Evolutionary conservation across 2,113 vertebrate species (phyloP).

Genomic region (Brachypteracias leptosomus): DNA sequence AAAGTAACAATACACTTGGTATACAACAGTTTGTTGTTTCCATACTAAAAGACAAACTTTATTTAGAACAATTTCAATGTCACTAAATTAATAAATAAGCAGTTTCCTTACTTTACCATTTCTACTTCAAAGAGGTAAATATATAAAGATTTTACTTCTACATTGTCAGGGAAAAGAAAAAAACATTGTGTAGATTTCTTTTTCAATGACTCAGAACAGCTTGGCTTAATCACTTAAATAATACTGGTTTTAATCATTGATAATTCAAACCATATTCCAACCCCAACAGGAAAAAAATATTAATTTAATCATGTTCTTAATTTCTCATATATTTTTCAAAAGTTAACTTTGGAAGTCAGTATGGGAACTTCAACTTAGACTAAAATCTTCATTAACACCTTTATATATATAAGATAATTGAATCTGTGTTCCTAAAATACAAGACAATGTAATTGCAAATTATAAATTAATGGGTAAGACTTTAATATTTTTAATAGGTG

Average conservation of each 20-base stretch:
- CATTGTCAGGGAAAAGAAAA: conserved; percentile 16
- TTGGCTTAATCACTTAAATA: conserved; percentile 78
- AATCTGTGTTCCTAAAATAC: neutral
- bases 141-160: conserved; percentile 60
- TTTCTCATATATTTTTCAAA: neutral
- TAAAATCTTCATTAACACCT: conserved; percentile 47
- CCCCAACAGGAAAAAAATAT: conserved; percentile 21
- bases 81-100: conserved; percentile 48
- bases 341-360: neutral
- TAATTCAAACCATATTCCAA: conserved; percentile 54
- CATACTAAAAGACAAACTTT: conserved; percentile 13
- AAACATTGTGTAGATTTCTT: neutral
- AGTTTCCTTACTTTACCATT: conserved; percentile 54
- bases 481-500: neutral
- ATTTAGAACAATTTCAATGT: conserved; percentile 12
- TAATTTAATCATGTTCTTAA: neutral
- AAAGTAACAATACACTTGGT: neutral
- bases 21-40: conserved; percentile 36
- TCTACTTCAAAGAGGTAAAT: conserved; percentile 63
- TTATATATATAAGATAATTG: neutral
- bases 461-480: conserved; percentile 2
- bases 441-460: neutral
- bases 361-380: conserved; percentile 10
- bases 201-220: conserved; percentile 67
- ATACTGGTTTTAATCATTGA: conserved; percentile 27